Base-by-base conservation (phyloP, 2,888 invertebrate genomes). In the Drosophila falleni region DNA sequence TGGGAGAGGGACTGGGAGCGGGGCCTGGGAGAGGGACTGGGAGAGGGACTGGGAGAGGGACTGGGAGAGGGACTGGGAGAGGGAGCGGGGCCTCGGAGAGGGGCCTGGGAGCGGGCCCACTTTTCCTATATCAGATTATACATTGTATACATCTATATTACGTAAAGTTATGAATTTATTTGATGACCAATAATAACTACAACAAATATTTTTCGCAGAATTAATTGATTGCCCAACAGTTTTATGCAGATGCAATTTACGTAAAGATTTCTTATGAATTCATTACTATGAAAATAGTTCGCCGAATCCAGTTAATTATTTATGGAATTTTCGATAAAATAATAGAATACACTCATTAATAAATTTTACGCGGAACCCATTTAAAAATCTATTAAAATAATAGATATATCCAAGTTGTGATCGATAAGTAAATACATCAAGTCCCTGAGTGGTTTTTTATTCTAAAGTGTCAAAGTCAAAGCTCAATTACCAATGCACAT, bases 401-500 rank as follows among this genome's bases (percentile, higher is more conserved):
- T 69, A 6, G 16, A 39, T 41, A 39, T 41, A 56, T 71, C 41
- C 44, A n/a, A 37, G 63, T 23, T 46, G n/a, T 33, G 42, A 61
- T 74, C 51, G 42, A 37, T 44, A 53, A 55, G 60, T 44, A 53
- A 10, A 11, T 42, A 51, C 50, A 37, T 44, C 51, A 53, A 46
- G 29, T 44, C n/a, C 33, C 13, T 50, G 51, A 53, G 50, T 53
- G 58, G 41, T 42, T 15, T 31, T 15, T 58, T 23, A 23, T 23
- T 46, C 55, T 46, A 37, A 62, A 55, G 64, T 73, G 53, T 62
- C 71, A 70, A 72, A 73, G 81, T 78, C 81, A 75, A 82, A 83
- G 86, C 80, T 74, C 87, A 83, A 69, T 65, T 69, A 62, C 49
- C 69, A 62, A 67, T 54, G 69, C 55, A 62, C 81, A 83, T 81